Evolutionary conservation across 2,888 invertebrate genomes (phyloP), one percentile per base, ranked within the genome.

Genomic region (Carabus problematicus): DNA sequence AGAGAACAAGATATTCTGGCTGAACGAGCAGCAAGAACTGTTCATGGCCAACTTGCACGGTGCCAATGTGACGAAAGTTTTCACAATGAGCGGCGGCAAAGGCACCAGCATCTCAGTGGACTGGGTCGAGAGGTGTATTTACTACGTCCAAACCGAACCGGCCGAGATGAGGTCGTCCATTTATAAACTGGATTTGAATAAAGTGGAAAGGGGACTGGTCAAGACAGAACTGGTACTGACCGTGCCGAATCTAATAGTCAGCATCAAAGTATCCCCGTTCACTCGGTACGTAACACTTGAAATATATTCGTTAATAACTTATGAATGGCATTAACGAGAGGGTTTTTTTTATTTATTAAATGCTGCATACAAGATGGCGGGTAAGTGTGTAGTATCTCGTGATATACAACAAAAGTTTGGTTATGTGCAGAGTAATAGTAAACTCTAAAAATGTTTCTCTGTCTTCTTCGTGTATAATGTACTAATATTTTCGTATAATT

Each of bases 111-210:
- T 97, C 29, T 88, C 92, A 1, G 85, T 94, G 0, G 96, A 97
- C 81, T 97, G 97, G 97, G 87, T 97, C 52, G 89, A 91, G 59
- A 86, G 95, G 59, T 88, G 89, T 55, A 83, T 97, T 6, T 97
- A 93, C 79, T 95, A 94, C 89, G 86, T 91, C 0, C 94, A 94
- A 80, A 79, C 82, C n/a, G 79, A 76, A 70, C 76, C 75, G 47
- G 16, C 16, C 8, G 52, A 52, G 6, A 75, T 74, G 67, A 83
- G 84, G 73, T 85, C 85, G 70, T 85, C 86, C 0, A 84, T 91
- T 29, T 88, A 89, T 76, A 86, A 88, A 72, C 82, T 92, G 3
- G 88, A 92, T 77, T 79, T 93, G 18, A 89, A 88, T 71, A 82
- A 84, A n/a, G 82, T 84, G 12, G 86, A 86, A 58, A 84, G 86